phyloP scores from a whole-genome alignment of 2,888 invertebrate species.

The Hypena proboscidalis region DNA sequence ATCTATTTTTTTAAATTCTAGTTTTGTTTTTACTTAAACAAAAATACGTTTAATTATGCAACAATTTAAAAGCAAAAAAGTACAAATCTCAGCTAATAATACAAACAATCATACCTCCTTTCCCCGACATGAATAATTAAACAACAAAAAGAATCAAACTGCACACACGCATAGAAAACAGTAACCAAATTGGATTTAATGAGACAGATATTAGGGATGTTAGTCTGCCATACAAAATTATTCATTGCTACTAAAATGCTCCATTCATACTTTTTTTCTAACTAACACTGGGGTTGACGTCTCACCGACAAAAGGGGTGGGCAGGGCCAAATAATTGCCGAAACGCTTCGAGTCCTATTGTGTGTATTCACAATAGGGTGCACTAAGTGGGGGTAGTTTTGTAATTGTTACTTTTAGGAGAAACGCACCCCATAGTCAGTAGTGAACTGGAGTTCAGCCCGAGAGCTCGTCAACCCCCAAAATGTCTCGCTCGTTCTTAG shows the following conservation, averaged over 20 bases:
- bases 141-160: constrained; percentile 39
- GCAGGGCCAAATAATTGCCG: constrained; percentile 84
- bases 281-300: constrained; percentile 77
- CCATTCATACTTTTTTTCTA: constrained; percentile 71
- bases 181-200: constrained; percentile 81
- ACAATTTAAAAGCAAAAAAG: background rate
- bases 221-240: constrained; percentile 81
- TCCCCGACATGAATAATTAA: constrained; percentile 30
- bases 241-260: constrained; percentile 84
- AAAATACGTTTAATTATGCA: no score
- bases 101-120: constrained; percentile 17
- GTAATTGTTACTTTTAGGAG: constrained; percentile 78
- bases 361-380: constrained; percentile 82
- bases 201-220: constrained; percentile 82
- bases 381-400: constrained; percentile 84
- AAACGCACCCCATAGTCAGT: constrained; percentile 70
- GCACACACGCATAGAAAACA: constrained; percentile 63
- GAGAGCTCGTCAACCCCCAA: constrained; percentile 52
- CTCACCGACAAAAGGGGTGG: constrained; percentile 82
- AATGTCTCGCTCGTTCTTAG: constrained; percentile 93
- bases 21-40: no score
- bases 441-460: constrained; percentile 55
- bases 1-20: no score
- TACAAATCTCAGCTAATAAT: constrained; percentile 14
- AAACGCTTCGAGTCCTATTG: constrained; percentile 84